Evolutionary conservation across 2,888 invertebrate species (phyloP).

Genomic region (Napeogenes sylphis): DNA sequence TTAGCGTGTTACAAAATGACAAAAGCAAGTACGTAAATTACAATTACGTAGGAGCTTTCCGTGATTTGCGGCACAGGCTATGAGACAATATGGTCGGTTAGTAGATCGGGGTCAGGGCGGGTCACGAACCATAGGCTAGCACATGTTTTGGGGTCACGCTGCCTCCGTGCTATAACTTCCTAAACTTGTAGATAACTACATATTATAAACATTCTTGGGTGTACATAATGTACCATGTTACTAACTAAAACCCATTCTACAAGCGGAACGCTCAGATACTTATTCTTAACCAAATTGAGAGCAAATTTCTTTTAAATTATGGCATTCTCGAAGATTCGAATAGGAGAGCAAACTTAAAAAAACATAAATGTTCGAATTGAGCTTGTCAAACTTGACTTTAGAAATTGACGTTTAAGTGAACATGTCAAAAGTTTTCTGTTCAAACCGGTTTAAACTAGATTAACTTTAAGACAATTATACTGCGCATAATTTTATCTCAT

Average conservation of each 20-base stretch:
- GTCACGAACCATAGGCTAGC: slow-evolving; percentile 60
- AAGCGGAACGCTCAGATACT: no score
- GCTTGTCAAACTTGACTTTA: no score
- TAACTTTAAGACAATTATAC: no score
- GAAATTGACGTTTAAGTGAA: no score
- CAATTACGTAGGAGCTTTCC: not conserved
- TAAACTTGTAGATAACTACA: slow-evolving; percentile 20
- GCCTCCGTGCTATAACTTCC: slow-evolving; percentile 28
- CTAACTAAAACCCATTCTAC: not conserved
- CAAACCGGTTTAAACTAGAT: no score
- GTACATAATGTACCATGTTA: not conserved
- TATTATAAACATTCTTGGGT: slow-evolving; percentile 27
- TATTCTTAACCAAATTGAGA: no score
- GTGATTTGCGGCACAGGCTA: slow-evolving; percentile 23
- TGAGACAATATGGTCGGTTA: slow-evolving; percentile 67
- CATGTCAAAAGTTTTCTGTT: no score
- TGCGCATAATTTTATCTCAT: not conserved
- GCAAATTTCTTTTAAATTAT: no score
- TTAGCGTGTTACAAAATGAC: not conserved
- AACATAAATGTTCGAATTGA: no score
- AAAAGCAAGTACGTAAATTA: not conserved
- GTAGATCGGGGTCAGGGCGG: slow-evolving; percentile 70
- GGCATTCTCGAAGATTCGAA: no score
- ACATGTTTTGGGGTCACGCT: slow-evolving; percentile 61
- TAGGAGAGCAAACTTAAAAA: no score